Conservation (phyloP, 1,140 invertebrate genomes). For the Temnothorax longispinosus region DNA sequence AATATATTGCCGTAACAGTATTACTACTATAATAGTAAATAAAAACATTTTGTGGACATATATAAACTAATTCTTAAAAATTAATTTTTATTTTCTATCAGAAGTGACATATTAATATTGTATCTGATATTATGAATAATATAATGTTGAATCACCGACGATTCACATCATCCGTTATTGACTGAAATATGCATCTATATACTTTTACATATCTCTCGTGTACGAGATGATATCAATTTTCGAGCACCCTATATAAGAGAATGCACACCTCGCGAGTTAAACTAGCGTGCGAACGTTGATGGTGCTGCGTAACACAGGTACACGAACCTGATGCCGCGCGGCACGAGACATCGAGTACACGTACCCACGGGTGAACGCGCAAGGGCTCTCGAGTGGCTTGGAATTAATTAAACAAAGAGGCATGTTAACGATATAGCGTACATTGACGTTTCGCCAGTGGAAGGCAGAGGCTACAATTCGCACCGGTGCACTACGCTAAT, state of each 20-base stretch:
- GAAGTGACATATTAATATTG: not conserved
- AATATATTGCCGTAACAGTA: not conserved
- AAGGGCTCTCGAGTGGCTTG: conserved; percentile 13
- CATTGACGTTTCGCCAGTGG: conserved; percentile 35
- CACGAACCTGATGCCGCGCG: conserved; percentile 34
- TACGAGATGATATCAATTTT: conserved; percentile 10
- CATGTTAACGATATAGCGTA: conserved; percentile 61
- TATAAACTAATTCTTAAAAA: not conserved
- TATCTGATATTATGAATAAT: not conserved
- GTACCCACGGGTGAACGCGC: conserved; percentile 23
- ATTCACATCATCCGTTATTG: not conserved
- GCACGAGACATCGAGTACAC: conserved; percentile 26
- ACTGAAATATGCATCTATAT: not conserved
- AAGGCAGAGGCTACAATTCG: conserved; percentile 1
- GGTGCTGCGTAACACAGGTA: conserved; percentile 20
- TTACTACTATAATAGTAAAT: not conserved
- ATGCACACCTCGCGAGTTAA: not conserved
- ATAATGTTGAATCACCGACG: not conserved
- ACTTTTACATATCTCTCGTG: not conserved
- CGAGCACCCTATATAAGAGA: conserved; percentile 12
- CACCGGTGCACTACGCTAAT: not conserved
- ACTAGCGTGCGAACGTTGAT: conserved; percentile 47
- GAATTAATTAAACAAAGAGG: conserved; percentile 66
- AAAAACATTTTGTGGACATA: not conserved
- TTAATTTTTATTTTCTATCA: not conserved